Conservation (phyloP, 2,113 vertebrate genomes). For the Felis chaus region DNA sequence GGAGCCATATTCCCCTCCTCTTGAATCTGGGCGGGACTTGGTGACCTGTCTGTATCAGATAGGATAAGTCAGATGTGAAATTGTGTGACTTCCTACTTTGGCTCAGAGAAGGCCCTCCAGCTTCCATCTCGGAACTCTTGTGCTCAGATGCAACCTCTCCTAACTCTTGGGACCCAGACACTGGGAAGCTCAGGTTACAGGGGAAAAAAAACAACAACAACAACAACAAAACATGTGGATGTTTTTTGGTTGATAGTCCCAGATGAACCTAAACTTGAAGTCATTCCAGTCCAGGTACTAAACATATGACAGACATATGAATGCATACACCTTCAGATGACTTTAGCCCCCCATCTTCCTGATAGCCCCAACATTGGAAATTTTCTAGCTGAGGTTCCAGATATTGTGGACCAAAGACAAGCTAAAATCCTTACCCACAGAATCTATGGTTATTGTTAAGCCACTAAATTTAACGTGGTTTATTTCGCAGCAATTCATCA, state of each 20-base stretch:
- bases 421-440: not conserved
- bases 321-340: not conserved
- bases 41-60: not conserved
- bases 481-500: not conserved
- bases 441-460: not conserved
- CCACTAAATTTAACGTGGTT: not conserved
- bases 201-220: too few species aligned
- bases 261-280: not conserved
- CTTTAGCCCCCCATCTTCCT: not conserved
- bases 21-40: not conserved
- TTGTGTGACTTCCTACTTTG: not conserved
- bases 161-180: not conserved
- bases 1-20: not conserved
- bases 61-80: not conserved
- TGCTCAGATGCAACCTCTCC: not conserved
- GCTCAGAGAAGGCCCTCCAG: not conserved
- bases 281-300: not conserved
- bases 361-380: too few species aligned
- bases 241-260: not conserved
- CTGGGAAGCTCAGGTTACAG: not conserved
- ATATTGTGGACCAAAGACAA: not conserved
- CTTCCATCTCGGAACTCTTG: not conserved
- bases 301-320: not conserved
- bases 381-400: not conserved
- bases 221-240: not conserved